A percentile compares a stretch with the other conserved stretches of the same genome.
Conservation (phyloP, 2,797 vertebrate genomes). For the Sebastes matsubarae region DNA sequence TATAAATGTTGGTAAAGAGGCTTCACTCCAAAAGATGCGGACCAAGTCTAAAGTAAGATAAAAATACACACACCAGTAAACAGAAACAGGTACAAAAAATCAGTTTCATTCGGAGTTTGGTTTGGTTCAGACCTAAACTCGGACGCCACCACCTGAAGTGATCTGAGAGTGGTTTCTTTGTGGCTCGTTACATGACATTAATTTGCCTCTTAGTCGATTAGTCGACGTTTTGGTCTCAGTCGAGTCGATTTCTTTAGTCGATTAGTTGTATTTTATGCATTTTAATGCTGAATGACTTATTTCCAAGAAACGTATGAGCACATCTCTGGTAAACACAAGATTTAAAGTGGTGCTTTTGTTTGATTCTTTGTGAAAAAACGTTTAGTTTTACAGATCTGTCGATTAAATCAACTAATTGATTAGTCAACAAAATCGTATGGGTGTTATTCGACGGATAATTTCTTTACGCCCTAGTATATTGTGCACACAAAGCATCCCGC, state of each 20-base stretch:
- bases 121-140: neutral
- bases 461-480: neutral
- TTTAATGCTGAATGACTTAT: neutral
- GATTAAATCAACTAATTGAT: too few relatives aligned
- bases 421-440: too few relatives aligned
- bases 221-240: neutral
- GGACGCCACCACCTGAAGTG: neutral
- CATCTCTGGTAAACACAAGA: neutral
- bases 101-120: neutral
- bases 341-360: neutral
- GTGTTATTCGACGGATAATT: too few relatives aligned
- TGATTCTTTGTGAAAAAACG: neutral
- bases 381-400: neutral
- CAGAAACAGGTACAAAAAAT: neutral
- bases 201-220: neutral
- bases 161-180: neutral
- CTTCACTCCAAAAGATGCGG: neutral
- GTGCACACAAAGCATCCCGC: neutral
- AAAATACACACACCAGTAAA: neutral
- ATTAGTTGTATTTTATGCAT: rapidly evolving
- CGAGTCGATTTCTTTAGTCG: neutral
- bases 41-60: neutral
- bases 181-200: neutral
- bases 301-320: neutral
- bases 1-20: neutral